Evolutionary conservation across 2,888 invertebrate species (phyloP).

Genomic region (Melangyna quadrimaculata): DNA sequence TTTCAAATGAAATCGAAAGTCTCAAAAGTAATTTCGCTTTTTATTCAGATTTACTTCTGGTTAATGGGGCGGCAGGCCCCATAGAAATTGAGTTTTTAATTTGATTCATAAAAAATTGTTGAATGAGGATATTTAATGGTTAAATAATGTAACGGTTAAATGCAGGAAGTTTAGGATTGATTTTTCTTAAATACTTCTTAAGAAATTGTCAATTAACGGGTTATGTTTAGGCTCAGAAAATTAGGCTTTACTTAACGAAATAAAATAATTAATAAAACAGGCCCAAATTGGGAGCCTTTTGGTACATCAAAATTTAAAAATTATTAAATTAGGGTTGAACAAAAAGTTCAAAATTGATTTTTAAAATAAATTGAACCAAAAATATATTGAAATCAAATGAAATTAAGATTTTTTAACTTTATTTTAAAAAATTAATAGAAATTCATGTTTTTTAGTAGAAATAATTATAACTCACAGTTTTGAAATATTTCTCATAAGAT

Average conservation of each 20-base stretch:
- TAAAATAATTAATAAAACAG: neutral
- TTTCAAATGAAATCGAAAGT: constrained; percentile 70
- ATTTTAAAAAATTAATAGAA: no score
- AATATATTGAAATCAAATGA: no score
- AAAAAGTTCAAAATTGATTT: no score
- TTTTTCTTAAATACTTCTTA: neutral
- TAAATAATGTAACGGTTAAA: neutral
- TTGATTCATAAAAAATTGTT: constrained; percentile 25
- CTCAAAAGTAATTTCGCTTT: constrained; percentile 61
- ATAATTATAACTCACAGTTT: no score
- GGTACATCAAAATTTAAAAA: no score
- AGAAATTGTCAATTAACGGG: neutral
- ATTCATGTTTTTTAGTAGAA: no score
- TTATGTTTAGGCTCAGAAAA: neutral
- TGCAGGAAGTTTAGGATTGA: neutral
- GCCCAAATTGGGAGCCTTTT: neutral
- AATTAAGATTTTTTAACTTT: no score
- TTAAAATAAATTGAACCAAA: no score
- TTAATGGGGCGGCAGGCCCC: neutral
- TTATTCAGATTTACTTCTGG: constrained; percentile 46
- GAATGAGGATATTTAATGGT: constrained; percentile 7
- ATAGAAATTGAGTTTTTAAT: constrained; percentile 24
- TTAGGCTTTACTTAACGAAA: neutral
- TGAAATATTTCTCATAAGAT: no score
- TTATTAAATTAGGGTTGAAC: no score